Percentiles rank a stretch among this genome's conserved stretches.
phyloP scores from a whole-genome alignment of 92 coral and sea anemone species.

The Umimayanthus kanabou region DNA sequence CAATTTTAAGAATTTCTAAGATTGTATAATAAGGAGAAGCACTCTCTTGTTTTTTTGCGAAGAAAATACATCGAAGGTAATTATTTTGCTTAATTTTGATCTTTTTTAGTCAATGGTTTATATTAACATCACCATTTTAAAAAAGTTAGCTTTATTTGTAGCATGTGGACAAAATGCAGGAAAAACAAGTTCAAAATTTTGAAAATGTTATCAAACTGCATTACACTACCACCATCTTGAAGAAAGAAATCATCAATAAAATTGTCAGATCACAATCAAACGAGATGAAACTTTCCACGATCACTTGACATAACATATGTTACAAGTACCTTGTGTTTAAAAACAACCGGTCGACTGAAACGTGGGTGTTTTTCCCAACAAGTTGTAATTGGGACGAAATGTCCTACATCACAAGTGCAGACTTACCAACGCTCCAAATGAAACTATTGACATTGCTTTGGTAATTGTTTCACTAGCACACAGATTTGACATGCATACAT shows the following conservation, averaged over 20 bases:
- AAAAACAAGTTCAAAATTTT: slow-evolving; percentile 5
- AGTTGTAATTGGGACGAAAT: slow-evolving; percentile 2
- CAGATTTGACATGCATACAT: slow-evolving; percentile 12
- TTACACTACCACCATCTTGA: slow-evolving; percentile 11
- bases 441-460: slow-evolving; percentile 17
- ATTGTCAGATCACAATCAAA: slow-evolving; percentile 9
- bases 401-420: slow-evolving; percentile 14
- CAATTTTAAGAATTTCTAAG: no score
- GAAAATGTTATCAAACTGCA: background rate
- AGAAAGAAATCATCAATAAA: background rate
- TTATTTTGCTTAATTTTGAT: no score
- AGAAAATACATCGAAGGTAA: no score
- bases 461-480: background rate
- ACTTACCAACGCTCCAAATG: slow-evolving; percentile 4
- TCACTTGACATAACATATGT: background rate
- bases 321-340: slow-evolving; percentile 2
- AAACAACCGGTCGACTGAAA: slow-evolving; percentile 10
- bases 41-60: no score
- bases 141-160: background rate
- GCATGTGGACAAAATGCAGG: no score
- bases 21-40: no score
- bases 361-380: slow-evolving; percentile 9
- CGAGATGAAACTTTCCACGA: slow-evolving; percentile 20
- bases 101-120: background rate
- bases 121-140: background rate